A percentile compares a stretch with the other conserved stretches of the same genome.
These are phyloP conservation scores for Drosophila erecta DNA, from an alignment of 1,140 invertebrate species.

Conservation along the genomic window DNA sequence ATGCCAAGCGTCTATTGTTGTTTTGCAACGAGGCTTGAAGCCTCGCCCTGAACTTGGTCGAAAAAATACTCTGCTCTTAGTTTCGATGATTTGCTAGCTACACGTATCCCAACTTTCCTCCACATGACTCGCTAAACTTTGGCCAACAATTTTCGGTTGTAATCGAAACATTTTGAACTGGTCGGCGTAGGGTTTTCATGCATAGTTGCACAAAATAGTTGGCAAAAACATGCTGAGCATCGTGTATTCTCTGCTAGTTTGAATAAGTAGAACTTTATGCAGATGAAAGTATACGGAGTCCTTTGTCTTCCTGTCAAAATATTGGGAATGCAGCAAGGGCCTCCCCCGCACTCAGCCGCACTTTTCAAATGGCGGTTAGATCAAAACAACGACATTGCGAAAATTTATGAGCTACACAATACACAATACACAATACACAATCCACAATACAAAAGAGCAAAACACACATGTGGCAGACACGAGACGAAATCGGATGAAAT, in stretches of 20 bases:
- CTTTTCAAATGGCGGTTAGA: conserved; percentile 54
- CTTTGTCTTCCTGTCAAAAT: conserved; percentile 56
- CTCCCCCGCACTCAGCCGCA: not conserved
- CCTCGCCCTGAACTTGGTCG: conserved; percentile 31
- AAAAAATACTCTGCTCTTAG: not conserved
- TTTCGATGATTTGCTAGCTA: conserved; percentile 29
- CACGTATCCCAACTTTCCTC: conserved; percentile 30
- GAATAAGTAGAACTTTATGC: conserved; percentile 28
- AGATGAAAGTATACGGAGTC: conserved; percentile 27
- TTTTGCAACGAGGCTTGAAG: conserved; percentile 65
- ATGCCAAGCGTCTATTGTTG: conserved; percentile 44
- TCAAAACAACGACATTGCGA: conserved; percentile 51
- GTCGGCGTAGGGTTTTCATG: conserved; percentile 46
- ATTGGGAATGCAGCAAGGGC: conserved; percentile 12
- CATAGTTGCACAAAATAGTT: conserved; percentile 70
- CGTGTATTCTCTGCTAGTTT: conserved; percentile 13
- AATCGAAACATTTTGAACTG: conserved; percentile 64
- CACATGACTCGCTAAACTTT: conserved; percentile 48
- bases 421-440: conserved; percentile 32
- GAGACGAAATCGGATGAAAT: conserved; percentile 31
- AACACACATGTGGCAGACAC: conserved; percentile 52
- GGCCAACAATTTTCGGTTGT: conserved; percentile 61
- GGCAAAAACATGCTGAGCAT: conserved; percentile 33
- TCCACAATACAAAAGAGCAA: conserved; percentile 44
- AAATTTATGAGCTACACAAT: conserved; percentile 48